Evolutionary conservation across 1,140 invertebrate species (phyloP).

Genomic region (Drosophila pandora): DNA sequence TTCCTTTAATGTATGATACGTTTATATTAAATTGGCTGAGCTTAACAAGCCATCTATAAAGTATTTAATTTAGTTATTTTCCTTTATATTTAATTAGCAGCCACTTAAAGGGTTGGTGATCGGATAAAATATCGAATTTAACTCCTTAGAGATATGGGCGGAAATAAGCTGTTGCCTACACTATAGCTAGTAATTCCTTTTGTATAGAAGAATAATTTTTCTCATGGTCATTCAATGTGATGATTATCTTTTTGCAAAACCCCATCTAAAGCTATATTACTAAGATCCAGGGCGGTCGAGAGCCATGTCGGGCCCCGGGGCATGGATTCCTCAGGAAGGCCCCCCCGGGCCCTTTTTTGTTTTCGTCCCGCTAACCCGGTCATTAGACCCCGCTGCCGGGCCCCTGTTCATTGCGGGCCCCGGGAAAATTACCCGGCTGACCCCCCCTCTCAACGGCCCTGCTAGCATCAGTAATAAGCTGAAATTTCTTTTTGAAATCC

Average conservation of each 20-base stretch:
- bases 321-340: too few species aligned
- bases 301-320: too few species aligned
- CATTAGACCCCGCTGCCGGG: too few species aligned
- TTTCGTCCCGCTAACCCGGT: too few species aligned
- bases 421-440: too few species aligned
- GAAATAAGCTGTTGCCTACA: background rate
- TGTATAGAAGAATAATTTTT: slow-evolving; percentile 1
- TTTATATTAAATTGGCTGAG: background rate
- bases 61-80: background rate
- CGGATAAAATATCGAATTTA: background rate
- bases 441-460: too few species aligned
- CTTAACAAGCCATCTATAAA: slow-evolving; percentile 1
- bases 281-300: too few species aligned
- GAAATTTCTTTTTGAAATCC: slow-evolving; percentile 1
- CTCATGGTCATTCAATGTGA: slow-evolving; percentile 1
- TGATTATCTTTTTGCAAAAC: slow-evolving; percentile 6
- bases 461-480: background rate
- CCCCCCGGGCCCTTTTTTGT: too few species aligned
- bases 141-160: background rate
- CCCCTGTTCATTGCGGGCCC: too few species aligned
- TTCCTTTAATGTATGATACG: background rate
- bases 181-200: slow-evolving; percentile 1
- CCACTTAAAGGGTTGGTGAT: background rate
- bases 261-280: background rate
- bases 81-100: background rate